Percentiles rank a stretch among this genome's conserved stretches.
phyloP scores from a whole-genome alignment of 2,888 invertebrate genomes.

The Leuctra nigra region DNA sequence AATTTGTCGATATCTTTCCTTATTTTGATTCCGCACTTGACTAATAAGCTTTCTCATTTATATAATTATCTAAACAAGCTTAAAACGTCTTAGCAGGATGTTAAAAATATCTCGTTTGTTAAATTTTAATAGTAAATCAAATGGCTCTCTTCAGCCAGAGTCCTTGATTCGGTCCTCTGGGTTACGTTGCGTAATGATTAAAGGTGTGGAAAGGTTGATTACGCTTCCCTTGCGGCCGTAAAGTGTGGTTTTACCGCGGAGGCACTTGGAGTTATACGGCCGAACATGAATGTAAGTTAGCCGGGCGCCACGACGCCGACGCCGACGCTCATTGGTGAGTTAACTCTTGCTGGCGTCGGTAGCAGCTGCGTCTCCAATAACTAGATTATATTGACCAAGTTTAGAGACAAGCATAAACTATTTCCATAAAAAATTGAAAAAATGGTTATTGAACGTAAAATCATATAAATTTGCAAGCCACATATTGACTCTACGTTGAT shows the following conservation, averaged over 20 bases:
- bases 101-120: too few relatives aligned
- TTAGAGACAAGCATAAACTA: conserved; percentile 7
- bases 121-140: too few relatives aligned
- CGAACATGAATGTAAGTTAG: not conserved
- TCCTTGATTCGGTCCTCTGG: too few relatives aligned
- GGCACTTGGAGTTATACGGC: not conserved
- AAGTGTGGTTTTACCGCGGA: conserved; percentile 5
- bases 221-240: not conserved
- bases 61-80: too few relatives aligned
- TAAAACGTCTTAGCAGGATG: too few relatives aligned
- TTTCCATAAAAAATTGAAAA: conserved; percentile 5
- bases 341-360: not conserved
- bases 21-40: too few relatives aligned
- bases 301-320: not conserved
- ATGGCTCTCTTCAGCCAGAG: too few relatives aligned
- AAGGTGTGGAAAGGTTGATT: conserved; percentile 9
- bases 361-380: conserved; percentile 9
- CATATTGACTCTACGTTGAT: not conserved
- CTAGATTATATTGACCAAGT: conserved; percentile 8
- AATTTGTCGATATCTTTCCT: too few relatives aligned
- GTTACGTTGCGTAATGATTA: too few relatives aligned
- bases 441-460: conserved; percentile 7
- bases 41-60: too few relatives aligned
- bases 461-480: not conserved
- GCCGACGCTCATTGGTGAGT: not conserved